phyloP scores from a whole-genome alignment of 1,140 invertebrate species.

The Pachypeltis micranthus region DNA sequence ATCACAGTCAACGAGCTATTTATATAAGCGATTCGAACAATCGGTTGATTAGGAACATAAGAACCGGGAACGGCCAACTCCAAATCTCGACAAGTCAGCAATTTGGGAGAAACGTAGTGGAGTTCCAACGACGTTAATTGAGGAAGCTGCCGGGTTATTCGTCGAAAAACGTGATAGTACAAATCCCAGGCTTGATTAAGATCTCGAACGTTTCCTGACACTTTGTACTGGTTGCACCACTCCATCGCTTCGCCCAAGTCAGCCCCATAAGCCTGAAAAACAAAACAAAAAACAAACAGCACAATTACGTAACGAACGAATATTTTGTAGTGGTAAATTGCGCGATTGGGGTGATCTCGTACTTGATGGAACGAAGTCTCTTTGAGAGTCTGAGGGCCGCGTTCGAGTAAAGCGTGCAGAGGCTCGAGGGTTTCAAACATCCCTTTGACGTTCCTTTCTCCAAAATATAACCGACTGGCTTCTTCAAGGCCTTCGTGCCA shows the following conservation, averaged over 20 bases:
- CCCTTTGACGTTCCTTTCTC: slow-evolving; percentile 82
- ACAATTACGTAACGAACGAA: neutral
- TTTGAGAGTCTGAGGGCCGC: slow-evolving; percentile 88
- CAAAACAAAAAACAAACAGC: neutral
- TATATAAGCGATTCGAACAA: slow-evolving; percentile 80
- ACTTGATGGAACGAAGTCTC: slow-evolving; percentile 92
- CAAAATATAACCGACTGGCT: slow-evolving; percentile 91
- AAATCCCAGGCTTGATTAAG: slow-evolving; percentile 97
- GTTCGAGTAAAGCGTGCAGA: slow-evolving; percentile 83
- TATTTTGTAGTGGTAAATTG: no score
- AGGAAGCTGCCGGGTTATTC: slow-evolving; percentile 88
- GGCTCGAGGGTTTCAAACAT: slow-evolving; percentile 95
- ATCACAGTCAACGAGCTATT: slow-evolving; percentile 80
- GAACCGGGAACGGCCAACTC: slow-evolving; percentile 92
- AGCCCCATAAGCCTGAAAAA: slow-evolving; percentile 65
- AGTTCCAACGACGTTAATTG: slow-evolving; percentile 79
- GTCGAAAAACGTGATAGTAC: slow-evolving; percentile 94
- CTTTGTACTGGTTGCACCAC: slow-evolving; percentile 82
- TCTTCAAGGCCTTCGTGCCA: slow-evolving; percentile 99
- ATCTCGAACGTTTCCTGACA: slow-evolving; percentile 74
- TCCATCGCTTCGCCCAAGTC: slow-evolving; percentile 89
- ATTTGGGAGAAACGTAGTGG: slow-evolving; percentile 88
- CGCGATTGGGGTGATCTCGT: slow-evolving; percentile 10
- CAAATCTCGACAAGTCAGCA: slow-evolving; percentile 77
- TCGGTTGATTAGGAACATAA: slow-evolving; percentile 76